Evolutionary conservation across 2,888 invertebrate genomes (phyloP).

Genomic region (Eumerus sabulonum): DNA sequence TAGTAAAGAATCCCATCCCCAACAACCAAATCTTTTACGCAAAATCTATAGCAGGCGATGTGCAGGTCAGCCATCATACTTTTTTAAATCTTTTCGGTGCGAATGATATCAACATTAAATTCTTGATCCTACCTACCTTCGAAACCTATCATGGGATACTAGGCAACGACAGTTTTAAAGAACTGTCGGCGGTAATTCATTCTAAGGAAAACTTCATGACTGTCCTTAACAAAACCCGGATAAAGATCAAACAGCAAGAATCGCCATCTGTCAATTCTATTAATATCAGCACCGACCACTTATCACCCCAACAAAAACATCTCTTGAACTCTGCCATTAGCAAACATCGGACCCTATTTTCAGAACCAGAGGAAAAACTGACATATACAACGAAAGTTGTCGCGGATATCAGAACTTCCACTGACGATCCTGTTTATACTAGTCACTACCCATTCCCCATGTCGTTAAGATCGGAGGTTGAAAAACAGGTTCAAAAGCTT

Average conservation of each 20-base stretch:
- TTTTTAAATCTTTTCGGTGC: conserved; percentile 25
- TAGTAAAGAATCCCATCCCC: conserved; percentile 36
- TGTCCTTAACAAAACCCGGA: conserved; percentile 8
- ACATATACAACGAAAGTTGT: conserved; percentile 41
- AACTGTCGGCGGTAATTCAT: conserved; percentile 45
- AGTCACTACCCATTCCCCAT: conserved; percentile 48
- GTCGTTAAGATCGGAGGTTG: conserved; percentile 38
- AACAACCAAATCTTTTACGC: conserved; percentile 40
- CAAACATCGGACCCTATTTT: conserved; percentile 16
- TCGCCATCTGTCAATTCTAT: conserved; percentile 6
- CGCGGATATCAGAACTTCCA: conserved; percentile 47
- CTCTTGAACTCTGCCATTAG: conserved; percentile 4
- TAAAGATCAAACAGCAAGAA: conserved; percentile 7
- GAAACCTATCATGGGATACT: conserved; percentile 42
- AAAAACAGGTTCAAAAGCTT: conserved; percentile 30
- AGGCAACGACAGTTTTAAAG: conserved; percentile 41
- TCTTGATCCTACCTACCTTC: conserved; percentile 37
- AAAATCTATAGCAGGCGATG: conserved; percentile 41
- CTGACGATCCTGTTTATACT: conserved; percentile 35
- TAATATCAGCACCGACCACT: conserved; percentile 5
- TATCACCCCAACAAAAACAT: conserved; percentile 3
- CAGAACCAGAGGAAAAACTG: conserved; percentile 40
- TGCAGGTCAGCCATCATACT: conserved; percentile 39
- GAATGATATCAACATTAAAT: conserved; percentile 33
- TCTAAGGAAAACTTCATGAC: conserved; percentile 44